These are phyloP conservation scores for Sphaerophoria taeniata DNA, from an alignment of 2,888 invertebrate genomes.

Conservation along the genomic window DNA sequence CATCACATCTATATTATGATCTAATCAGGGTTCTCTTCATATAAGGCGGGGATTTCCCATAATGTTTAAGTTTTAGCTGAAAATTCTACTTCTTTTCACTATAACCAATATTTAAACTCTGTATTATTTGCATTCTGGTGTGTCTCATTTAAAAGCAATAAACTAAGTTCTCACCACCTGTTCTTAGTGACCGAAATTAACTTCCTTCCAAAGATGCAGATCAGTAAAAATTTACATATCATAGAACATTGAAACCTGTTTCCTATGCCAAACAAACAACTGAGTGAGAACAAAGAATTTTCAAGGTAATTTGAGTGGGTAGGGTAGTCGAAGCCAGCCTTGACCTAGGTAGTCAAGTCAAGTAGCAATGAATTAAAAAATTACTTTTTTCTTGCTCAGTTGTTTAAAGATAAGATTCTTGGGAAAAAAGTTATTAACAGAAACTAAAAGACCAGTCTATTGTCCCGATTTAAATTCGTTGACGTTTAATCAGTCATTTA, in stretches of 20 bases:
- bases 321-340: no score
- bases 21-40: no score
- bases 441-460: background rate
- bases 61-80: no score
- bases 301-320: slow-evolving; percentile 2
- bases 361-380: background rate
- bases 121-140: no score
- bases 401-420: background rate
- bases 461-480: no score
- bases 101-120: no score
- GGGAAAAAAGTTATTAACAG: background rate
- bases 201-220: no score
- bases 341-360: slow-evolving; percentile 32
- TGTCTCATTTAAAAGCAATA: no score
- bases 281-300: background rate
- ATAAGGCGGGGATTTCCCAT: no score
- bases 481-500: slow-evolving; percentile 8
- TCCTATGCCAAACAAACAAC: background rate
- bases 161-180: background rate
- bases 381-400: background rate
- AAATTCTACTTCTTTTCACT: no score
- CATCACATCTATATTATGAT: no score
- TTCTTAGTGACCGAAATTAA: background rate
- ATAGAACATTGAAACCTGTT: slow-evolving; percentile 1
- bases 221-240: no score